These are phyloP conservation scores for Tiphia femorata DNA, from an alignment of 2,888 invertebrate genomes.

Conservation along the genomic window DNA sequence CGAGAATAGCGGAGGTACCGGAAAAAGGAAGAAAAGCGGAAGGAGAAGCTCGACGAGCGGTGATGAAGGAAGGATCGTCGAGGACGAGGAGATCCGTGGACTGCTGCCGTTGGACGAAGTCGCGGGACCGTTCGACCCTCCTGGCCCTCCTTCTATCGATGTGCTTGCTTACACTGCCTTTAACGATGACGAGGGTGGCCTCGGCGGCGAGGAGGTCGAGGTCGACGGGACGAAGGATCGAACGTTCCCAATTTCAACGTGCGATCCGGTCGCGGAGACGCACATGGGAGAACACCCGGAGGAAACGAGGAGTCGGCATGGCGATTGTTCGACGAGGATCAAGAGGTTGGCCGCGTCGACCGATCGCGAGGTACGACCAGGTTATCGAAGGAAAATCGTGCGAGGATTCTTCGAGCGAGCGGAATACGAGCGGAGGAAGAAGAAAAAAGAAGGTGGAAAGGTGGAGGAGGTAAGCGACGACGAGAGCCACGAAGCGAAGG, in stretches of 20 bases:
- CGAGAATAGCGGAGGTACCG: too few relatives aligned
- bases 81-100: too few relatives aligned
- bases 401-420: neutral
- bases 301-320: constrained; percentile 9
- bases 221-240: constrained; percentile 18
- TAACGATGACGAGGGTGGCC: constrained; percentile 33
- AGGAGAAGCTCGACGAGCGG: too few relatives aligned
- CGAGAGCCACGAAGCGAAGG: neutral
- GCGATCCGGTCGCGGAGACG: neutral
- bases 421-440: neutral
- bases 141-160: constrained; percentile 33
- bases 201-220: constrained; percentile 20
- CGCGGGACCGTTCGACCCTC: neutral
- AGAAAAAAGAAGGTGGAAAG: neutral
- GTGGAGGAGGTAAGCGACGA: neutral
- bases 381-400: neutral
- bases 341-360: constrained; percentile 10
- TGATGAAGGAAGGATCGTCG: too few relatives aligned
- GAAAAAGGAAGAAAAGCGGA: too few relatives aligned
- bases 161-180: constrained; percentile 58
- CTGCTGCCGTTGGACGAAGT: neutral
- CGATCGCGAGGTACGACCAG: constrained; percentile 8
- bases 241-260: neutral
- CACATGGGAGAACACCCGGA: constrained; percentile 23
- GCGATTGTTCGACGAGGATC: constrained; percentile 4